phyloP scores from a whole-genome alignment of 2,888 invertebrate genomes.

The Diaperis boleti region DNA sequence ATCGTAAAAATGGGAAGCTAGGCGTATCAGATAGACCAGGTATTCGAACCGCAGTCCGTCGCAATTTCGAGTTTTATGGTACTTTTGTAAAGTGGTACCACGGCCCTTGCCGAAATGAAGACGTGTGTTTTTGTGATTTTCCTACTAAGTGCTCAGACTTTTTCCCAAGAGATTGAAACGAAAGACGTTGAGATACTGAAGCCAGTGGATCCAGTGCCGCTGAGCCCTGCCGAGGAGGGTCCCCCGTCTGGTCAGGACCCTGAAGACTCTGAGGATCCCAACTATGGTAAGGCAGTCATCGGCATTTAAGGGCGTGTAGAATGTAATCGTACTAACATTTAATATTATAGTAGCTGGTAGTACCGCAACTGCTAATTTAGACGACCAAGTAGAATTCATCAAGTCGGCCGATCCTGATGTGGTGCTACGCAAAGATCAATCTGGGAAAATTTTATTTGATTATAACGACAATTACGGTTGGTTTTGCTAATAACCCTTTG shows the following conservation, averaged over 20 bases:
- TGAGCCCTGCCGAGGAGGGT: background rate
- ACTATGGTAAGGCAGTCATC: slow-evolving; percentile 1
- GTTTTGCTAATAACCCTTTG: slow-evolving; percentile 45
- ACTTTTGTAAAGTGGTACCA: slow-evolving; percentile 10
- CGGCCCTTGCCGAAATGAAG: slow-evolving; percentile 18
- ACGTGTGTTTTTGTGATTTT: slow-evolving; percentile 31
- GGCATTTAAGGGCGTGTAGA: background rate
- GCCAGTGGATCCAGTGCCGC: background rate
- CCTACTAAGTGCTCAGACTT: slow-evolving; percentile 18
- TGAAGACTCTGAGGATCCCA: background rate
- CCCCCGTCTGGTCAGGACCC: background rate
- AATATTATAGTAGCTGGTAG: slow-evolving; percentile 27
- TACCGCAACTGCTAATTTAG: background rate
- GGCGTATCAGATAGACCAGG: slow-evolving; percentile 20
- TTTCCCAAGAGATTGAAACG: slow-evolving; percentile 22
- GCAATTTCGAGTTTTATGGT: slow-evolving; percentile 12
- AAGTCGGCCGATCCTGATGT: slow-evolving; percentile 36
- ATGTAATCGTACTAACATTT: slow-evolving; percentile 17
- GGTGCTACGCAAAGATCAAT: slow-evolving; percentile 37
- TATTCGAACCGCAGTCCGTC: slow-evolving; percentile 4
- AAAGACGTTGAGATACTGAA: slow-evolving; percentile 22
- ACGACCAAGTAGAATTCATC: slow-evolving; percentile 32
- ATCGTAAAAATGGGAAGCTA: slow-evolving; percentile 24
- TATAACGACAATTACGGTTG: slow-evolving; percentile 58
- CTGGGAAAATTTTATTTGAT: slow-evolving; percentile 51